Percentiles rank a stretch among this genome's conserved stretches.
Conservation (phyloP, 1,140 invertebrate species). For the Diprion similis region DNA sequence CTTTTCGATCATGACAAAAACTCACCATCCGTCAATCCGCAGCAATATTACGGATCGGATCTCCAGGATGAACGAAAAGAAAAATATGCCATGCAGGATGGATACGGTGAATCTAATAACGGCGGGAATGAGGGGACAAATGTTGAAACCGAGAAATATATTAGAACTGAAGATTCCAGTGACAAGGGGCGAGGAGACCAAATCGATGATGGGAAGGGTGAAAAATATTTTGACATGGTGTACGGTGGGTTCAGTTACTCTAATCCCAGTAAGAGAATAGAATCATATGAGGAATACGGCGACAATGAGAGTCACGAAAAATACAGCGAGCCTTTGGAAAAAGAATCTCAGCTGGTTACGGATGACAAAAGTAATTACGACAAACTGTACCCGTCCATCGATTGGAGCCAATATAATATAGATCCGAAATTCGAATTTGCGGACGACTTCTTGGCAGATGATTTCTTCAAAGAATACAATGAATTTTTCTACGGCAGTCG, state of each 20-base stretch:
- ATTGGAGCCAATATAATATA: neutral
- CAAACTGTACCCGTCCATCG: neutral
- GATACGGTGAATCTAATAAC: constrained; percentile 3
- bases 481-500: neutral
- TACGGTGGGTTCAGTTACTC: too few relatives aligned
- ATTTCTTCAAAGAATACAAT: constrained; percentile 1
- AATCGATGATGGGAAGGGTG: neutral
- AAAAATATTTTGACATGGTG: neutral
- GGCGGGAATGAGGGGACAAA: neutral
- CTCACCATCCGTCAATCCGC: neutral
- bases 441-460: neutral
- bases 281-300: neutral
- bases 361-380: neutral
- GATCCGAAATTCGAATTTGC: neutral
- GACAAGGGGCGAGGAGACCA: neutral
- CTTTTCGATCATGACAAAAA: neutral
- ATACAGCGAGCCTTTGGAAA: neutral
- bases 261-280: neutral
- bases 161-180: neutral
- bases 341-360: too few relatives aligned
- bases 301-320: neutral
- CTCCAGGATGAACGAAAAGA: neutral
- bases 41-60: neutral
- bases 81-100: neutral
- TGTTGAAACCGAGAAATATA: neutral